phyloP scores from a whole-genome alignment of 2,113 vertebrate species.

The Lucifuga dentata region DNA sequence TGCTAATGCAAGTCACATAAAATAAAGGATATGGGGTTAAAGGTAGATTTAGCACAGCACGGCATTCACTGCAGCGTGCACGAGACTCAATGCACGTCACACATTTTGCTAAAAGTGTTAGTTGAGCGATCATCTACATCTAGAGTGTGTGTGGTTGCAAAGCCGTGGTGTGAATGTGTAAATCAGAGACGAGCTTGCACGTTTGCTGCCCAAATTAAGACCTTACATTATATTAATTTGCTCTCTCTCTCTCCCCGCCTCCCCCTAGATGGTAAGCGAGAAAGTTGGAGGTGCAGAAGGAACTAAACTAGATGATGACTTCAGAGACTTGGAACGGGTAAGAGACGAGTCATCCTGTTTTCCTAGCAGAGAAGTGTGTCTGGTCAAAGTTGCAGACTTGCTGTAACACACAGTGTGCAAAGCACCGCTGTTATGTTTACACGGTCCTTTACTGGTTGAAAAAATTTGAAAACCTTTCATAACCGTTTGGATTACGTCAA shows the following conservation, averaged over 20 bases:
- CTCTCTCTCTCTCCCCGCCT: background rate
- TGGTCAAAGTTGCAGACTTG: background rate
- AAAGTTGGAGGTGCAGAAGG: conserved; percentile 97
- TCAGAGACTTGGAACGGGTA: conserved; percentile 96
- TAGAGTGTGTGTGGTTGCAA: background rate
- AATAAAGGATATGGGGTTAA: conserved; percentile 4
- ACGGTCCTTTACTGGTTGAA: no score
- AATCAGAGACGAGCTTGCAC: conserved; percentile 1
- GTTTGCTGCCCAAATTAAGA: conserved; percentile 34
- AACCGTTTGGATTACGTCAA: no score
- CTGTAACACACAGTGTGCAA: background rate
- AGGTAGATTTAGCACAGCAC: background rate
- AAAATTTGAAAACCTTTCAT: no score
- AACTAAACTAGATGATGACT: conserved; percentile 97
- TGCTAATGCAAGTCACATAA: background rate
- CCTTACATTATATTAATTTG: conserved; percentile 28
- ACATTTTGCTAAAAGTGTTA: background rate
- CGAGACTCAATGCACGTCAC: background rate
- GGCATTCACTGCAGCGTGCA: no score
- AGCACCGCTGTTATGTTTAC: no score
- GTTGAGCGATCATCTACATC: background rate
- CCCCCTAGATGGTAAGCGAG: conserved; percentile 92
- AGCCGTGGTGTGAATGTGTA: conserved; percentile 5
- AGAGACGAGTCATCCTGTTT: conserved; percentile 29
- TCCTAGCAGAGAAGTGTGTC: conserved; percentile 5